A percentile compares a stretch with the other conserved stretches of the same genome.
Evolutionary conservation across 2,113 vertebrate species (phyloP).

Genomic region (Rynchops niger): DNA sequence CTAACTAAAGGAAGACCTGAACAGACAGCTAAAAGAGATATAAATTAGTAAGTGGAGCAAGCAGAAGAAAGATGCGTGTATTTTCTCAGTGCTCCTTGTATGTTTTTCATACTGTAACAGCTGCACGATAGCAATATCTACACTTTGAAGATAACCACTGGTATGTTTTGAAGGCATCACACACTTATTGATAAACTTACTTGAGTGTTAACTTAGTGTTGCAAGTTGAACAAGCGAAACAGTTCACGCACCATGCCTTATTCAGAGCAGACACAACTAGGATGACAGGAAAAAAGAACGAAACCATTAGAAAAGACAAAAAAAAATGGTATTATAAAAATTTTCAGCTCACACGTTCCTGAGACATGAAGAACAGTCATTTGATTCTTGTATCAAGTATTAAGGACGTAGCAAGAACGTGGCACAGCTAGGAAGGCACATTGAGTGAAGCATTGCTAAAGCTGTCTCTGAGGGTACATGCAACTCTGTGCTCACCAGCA

Average conservation of each 20-base stretch:
- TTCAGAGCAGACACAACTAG: slow-evolving; percentile 96
- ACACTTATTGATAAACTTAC: slow-evolving; percentile 78
- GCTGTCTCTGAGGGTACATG: neutral
- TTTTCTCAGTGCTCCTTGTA: neutral
- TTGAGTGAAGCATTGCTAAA: neutral
- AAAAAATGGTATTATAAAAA: neutral
- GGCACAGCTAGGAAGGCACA: neutral
- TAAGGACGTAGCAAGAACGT: neutral
- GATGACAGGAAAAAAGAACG: neutral
- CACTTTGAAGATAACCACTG: neutral
- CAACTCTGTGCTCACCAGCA: neutral
- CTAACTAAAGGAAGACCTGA: slow-evolving; percentile 29
- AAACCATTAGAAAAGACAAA: neutral
- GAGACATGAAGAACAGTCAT: neutral
- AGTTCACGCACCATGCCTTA: slow-evolving; percentile 98
- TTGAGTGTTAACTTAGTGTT: slow-evolving; percentile 97
- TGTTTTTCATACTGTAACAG: neutral
- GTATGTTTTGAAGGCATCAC: neutral
- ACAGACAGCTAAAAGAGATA: slow-evolving; percentile 26
- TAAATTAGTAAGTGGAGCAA: neutral
- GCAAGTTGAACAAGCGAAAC: slow-evolving; percentile 96
- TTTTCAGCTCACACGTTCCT: neutral
- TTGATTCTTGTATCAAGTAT: neutral
- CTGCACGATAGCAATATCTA: neutral
- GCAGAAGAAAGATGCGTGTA: neutral